Percentiles rank a stretch among this genome's conserved stretches.
Evolutionary conservation across 2,888 invertebrate species (phyloP).

Genomic region (Malthinus flaveolus): DNA sequence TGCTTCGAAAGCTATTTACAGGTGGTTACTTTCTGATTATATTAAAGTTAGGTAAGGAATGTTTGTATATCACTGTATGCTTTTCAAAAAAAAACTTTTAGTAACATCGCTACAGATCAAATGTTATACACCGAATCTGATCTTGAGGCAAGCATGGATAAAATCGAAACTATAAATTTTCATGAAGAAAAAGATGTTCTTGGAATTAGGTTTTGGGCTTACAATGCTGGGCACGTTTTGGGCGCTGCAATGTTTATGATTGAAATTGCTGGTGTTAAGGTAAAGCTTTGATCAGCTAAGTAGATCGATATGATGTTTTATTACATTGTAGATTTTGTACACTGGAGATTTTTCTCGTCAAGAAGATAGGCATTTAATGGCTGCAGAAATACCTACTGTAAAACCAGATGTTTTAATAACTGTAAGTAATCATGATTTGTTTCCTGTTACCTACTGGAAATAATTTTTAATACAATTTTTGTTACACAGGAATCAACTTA

Average conservation of each 20-base stretch:
- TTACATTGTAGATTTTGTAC: constrained; percentile 70
- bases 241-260: constrained; percentile 99
- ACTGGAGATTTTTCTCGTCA: constrained; percentile 99
- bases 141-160: constrained; percentile 96
- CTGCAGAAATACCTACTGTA: constrained; percentile 96
- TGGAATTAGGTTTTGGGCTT: constrained; percentile 97
- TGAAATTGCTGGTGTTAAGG: constrained; percentile 97
- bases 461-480: constrained; percentile 10
- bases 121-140: constrained; percentile 98
- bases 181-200: constrained; percentile 97
- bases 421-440: constrained; percentile 53
- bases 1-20: constrained; percentile 98
- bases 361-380: constrained; percentile 99
- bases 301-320: background rate
- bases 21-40: constrained; percentile 98
- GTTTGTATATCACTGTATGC: background rate
- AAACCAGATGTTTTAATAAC: constrained; percentile 97
- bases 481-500: constrained; percentile 89
- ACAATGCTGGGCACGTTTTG: constrained; percentile 97
- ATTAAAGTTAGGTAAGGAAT: constrained; percentile 87
- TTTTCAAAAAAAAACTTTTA: constrained; percentile 46
- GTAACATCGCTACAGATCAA: constrained; percentile 95
- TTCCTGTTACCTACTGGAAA: too few relatives aligned
- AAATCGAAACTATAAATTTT: constrained; percentile 97
- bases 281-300: constrained; percentile 37